These are phyloP conservation scores for Diadophis punctatus DNA, from an alignment of 2,113 vertebrate genomes.

Conservation along the genomic window DNA sequence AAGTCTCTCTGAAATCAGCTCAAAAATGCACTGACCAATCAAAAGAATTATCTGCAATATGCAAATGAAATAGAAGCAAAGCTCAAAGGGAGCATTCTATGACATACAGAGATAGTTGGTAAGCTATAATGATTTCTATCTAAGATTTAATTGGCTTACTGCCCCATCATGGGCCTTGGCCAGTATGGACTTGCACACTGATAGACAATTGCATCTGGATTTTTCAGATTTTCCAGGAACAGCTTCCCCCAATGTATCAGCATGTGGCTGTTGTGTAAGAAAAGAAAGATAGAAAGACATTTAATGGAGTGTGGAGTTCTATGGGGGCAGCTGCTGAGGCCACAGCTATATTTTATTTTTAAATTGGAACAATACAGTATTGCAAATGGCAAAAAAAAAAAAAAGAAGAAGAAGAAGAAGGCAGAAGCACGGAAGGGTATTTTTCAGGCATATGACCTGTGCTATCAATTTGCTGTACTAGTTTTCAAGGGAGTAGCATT, in stretches of 20 bases:
- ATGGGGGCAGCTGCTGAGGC: neutral
- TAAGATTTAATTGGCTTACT: conserved; percentile 17
- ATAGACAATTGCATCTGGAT: neutral
- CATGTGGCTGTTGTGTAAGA: neutral
- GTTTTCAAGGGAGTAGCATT: conserved; percentile 13
- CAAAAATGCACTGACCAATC: conserved; percentile 35
- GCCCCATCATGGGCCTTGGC: neutral
- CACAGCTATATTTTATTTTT: conserved; percentile 6
- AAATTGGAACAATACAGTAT: neutral
- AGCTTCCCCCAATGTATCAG: neutral
- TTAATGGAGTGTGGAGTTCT: neutral
- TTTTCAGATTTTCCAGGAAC: neutral
- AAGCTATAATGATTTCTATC: conserved; percentile 17
- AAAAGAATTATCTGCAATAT: neutral
- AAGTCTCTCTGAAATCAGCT: conserved; percentile 18
- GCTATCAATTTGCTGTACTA: neutral
- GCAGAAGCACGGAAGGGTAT: neutral
- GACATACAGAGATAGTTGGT: conserved; percentile 17
- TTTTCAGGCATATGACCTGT: neutral
- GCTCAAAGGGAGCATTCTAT: conserved; percentile 22
- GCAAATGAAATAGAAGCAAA: conserved; percentile 18
- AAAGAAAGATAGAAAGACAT: neutral
- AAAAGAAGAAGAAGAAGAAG: neutral
- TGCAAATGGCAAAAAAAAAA: neutral
- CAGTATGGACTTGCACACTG: neutral